These are phyloP conservation scores for Protophormia terraenovae DNA, from an alignment of 2,888 invertebrate species.

Conservation along the genomic window DNA sequence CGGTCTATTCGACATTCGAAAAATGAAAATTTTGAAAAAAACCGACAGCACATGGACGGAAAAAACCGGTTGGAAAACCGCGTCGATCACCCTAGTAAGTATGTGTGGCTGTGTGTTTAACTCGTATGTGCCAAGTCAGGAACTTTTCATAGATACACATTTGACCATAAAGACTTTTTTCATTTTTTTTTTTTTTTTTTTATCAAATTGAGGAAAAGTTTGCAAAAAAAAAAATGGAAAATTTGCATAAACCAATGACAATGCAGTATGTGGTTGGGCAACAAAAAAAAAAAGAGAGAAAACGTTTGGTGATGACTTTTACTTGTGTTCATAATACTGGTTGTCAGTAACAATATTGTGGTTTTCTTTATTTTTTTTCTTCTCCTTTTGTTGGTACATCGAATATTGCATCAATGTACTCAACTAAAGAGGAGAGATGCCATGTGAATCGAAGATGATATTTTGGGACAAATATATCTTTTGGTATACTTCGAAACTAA, in stretches of 20 bases:
- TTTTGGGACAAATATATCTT: too few relatives aligned
- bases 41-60: too few relatives aligned
- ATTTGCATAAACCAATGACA: conserved; percentile 65
- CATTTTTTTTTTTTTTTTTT: background rate
- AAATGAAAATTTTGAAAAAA: too few relatives aligned
- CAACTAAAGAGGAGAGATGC: background rate
- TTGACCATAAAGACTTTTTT: conserved; percentile 7
- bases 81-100: too few relatives aligned
- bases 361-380: conserved; percentile 9
- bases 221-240: conserved; percentile 10
- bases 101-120: background rate
- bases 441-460: background rate
- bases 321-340: conserved; percentile 51
- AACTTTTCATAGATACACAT: conserved; percentile 31
- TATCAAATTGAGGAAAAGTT: background rate
- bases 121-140: conserved; percentile 19
- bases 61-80: too few relatives aligned
- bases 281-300: conserved; percentile 30
- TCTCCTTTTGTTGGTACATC: conserved; percentile 37
- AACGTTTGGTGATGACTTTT: conserved; percentile 47
- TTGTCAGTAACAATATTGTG: conserved; percentile 63
- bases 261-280: conserved; percentile 64
- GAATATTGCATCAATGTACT: conserved; percentile 63
- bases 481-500: too few relatives aligned
- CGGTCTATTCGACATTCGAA: too few relatives aligned